Base-by-base conservation (phyloP, 2,888 invertebrate genomes). In the Liopterus haemorrhoidalis region DNA sequence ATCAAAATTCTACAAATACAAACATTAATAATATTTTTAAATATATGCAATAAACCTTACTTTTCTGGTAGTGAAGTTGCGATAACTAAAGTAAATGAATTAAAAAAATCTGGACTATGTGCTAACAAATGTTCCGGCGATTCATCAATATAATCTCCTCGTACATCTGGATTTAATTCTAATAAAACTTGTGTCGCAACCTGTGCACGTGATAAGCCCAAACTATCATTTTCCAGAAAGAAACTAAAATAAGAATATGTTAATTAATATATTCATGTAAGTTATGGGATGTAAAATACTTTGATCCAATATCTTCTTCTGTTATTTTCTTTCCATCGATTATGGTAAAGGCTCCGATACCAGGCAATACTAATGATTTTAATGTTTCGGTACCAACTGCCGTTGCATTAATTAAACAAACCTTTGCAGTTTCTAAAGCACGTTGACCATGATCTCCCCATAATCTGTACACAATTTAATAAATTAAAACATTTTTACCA, bases 371-470 rank as follows among this genome's bases (percentile, higher is more conserved):
- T 20, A 99, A 76, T 18, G 92, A 91, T 67, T 99, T 99, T 19
- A 99, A 70, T 45, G 90, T 82, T 74, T 99, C 99, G 16, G 96
- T 94, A 9, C 96, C 96, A 33, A 92, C 73, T 4, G 89, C 90
- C 28, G 86, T 90, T 1, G 93, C 95, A 69, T 95, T 94, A 52
- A 99, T 84, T 16, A 99, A 67, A 65, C 96, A 97, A 55, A 97
- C 81, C 65, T 89, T 86, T 11, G 94, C 84, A 50, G 78, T 76
- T 73, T 97, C 96, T 45, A 99, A 72, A 3, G 87, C 76, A 51
- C 76, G 70, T 70, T 99, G 99, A 0, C 99, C 99, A 70, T 96
- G 94, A 65, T 99, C 97, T 50, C 97, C 97, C 99, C 99, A 99
- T 58, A 99, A 75, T 62, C 92, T 88, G 57, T 1, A 60, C 18